Base-by-base conservation (phyloP, 1,140 invertebrate genomes). In the Drosophila sp. region DNA sequence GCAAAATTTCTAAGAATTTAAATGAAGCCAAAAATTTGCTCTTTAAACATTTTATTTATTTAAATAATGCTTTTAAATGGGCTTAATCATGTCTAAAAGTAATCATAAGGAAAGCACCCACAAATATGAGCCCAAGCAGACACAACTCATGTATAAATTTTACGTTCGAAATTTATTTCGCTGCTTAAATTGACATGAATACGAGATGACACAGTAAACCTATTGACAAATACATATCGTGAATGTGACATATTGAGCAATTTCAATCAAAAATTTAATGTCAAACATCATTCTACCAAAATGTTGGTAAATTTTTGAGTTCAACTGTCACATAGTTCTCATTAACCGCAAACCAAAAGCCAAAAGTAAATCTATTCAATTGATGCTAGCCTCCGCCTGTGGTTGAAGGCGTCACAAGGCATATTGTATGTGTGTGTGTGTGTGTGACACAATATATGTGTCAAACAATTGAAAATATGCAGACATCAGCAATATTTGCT, bases 391-490 rank as follows among this genome's bases (percentile, higher is more conserved):
- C 6, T 23, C 6, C 41, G 41, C 35, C 35, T 38, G 35, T 38
- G 35, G 35, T 44, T 1, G n/a, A 4, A 44, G 41, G 41, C n/a
- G 17, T 33, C 3, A 33, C 32, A 33, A 7, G 33, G 3, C 33
- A 38, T 38, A 38, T 38, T 38, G 10, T 38, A 38, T 11, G 4
- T 38, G 54, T 23, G 30, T 30, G 3, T 30, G 3, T 17, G 29
- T 35, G 33, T 69, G 32, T 72, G 50, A 62, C 60, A 56, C 32
- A 64, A 30, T 63, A 66, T 33, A 75, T 73, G 80, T 79, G 72
- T 67, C 64, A 58, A 66, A 73, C 81, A 85, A 74, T 85, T 77
- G 70, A 77, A 84, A 83, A 72, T 72, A 35, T 69, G 68, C 78
- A 72, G 60, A 80, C 63, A 63, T 60, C 44, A 58, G 41, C 41